Conservation (phyloP, 2,797 vertebrate species). For the Loriculus beryllinus region DNA sequence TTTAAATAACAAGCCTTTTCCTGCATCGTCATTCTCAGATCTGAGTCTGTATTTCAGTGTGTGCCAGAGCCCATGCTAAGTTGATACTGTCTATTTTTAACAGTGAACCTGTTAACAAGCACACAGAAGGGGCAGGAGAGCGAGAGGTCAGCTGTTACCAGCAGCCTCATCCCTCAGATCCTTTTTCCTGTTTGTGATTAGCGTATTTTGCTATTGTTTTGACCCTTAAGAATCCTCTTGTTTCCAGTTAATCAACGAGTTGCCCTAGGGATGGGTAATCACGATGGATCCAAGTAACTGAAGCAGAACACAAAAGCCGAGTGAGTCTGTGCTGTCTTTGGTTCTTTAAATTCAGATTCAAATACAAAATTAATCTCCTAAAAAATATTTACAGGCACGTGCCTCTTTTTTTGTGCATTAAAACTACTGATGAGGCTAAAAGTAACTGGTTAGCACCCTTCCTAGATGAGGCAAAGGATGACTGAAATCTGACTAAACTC, state of each 20-base stretch:
- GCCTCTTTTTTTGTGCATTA: accelerated
- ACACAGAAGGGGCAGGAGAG: background rate
- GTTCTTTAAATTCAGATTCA: background rate
- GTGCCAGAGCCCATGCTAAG: background rate
- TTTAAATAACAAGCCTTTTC: background rate
- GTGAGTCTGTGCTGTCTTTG: background rate
- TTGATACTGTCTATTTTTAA: background rate
- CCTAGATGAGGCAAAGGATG: background rate
- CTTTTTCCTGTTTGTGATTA: background rate
- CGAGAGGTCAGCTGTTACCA: background rate
- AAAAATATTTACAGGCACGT: background rate
- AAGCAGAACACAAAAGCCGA: background rate
- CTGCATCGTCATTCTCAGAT: background rate
- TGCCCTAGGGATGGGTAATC: background rate
- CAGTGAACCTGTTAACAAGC: background rate
- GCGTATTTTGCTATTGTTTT: background rate
- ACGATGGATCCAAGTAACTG: background rate
- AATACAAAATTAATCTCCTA: background rate
- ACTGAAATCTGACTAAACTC: background rate
- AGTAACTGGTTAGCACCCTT: background rate
- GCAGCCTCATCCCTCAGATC: background rate
- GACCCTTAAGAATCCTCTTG: background rate
- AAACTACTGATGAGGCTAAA: background rate
- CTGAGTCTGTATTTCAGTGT: background rate
- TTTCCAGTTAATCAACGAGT: constrained; percentile 10